Evolutionary conservation across 2,797 vertebrate genomes (phyloP), one percentile per base, ranked within the genome.

Genomic region (Sebastes hubbsi): DNA sequence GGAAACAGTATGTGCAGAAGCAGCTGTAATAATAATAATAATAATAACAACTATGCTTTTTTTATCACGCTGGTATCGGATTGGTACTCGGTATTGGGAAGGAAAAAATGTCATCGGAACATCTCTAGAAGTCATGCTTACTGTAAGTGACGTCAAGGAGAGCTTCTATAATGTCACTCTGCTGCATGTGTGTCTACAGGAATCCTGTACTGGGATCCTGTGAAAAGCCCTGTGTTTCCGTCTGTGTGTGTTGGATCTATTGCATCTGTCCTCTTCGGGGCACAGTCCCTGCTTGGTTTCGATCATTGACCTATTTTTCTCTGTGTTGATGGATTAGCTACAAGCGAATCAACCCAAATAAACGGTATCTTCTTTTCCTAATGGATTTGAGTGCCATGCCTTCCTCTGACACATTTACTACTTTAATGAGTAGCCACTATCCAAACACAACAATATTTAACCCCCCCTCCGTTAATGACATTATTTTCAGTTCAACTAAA

Each of bases 231-330:
- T 64, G 56, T 66, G 72, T 78, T 83, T 85, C 32, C 64, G 34
- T 67, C 54, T 75, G 79, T 34, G 6, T 63, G 61, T 25, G 20
- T 11, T 77, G 74, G 61, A 74, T 75, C 68, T 77, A 32, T 60
- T 86, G 72, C 77, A 71, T 84, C 69, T 78, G 60, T 80, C 75
- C 76, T 69, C 75, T 60, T 89, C 67, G 81, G 82, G 84, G 69
- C 80, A 81, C 38, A 84, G 67, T 81, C 78, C 56, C 78, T 77
- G 83, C 77, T 91, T 87, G 80, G 86, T 81, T 88, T 86, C 38
- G 13, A 88, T 83, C 81, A 80, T 42, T 91, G 89, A 91, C 89
- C 90, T 75, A 89, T 87, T 92, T 92, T 93, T 88, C 38, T 79
- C 76, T 38, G 36, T 79, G 83, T 80, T 84, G 83, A 90, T 89